These are phyloP conservation scores for Corvus hawaiiensis DNA, from an alignment of 2,113 vertebrate genomes.

Conservation along the genomic window DNA sequence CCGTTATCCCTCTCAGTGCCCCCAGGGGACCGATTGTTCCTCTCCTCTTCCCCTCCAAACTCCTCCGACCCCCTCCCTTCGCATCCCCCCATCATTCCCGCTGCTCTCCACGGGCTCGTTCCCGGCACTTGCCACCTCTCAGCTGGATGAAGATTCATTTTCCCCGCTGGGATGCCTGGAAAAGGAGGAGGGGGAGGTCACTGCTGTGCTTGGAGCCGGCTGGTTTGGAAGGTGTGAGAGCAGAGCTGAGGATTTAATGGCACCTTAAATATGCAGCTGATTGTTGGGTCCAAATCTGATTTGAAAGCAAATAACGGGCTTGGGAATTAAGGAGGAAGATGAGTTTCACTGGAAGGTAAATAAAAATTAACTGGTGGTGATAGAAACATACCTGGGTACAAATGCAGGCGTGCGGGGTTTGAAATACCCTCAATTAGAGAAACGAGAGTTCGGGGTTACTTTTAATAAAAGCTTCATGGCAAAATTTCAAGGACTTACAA, in stretches of 20 bases:
- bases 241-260: not conserved
- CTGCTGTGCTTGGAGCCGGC: not conserved
- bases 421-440: not conserved
- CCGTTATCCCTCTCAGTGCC: not conserved
- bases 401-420: not conserved
- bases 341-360: constrained; percentile 3
- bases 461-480: constrained; percentile 12
- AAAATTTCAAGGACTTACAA: not conserved
- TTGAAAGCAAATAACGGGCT: not conserved
- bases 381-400: not conserved
- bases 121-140: not conserved
- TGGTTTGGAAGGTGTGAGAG: not conserved
- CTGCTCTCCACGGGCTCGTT: not conserved
- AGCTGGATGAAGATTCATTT: not conserved
- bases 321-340: not conserved
- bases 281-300: not conserved
- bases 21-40: not conserved
- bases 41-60: not conserved
- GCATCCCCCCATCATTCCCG: not conserved
- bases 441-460: not conserved
- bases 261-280: not conserved
- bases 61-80: fast-evolving
- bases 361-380: constrained; percentile 12
- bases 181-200: not conserved
- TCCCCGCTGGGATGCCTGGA: not conserved